These are phyloP conservation scores for Pomacea canaliculata DNA, from an alignment of 2,888 invertebrate species.

Conservation along the genomic window DNA sequence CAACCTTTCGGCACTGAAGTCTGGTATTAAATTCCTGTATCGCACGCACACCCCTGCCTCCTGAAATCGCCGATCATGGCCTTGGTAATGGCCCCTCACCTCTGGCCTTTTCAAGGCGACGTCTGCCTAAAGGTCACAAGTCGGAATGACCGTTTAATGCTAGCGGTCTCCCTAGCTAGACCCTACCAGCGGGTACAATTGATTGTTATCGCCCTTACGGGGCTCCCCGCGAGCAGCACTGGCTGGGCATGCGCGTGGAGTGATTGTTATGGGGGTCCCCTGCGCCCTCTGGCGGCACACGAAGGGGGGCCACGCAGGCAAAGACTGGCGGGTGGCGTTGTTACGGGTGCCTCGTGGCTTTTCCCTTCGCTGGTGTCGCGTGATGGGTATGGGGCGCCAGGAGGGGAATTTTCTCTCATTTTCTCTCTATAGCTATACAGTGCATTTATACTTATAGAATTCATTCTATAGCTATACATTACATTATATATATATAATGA, in stretches of 20 bases:
- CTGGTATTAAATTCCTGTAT: neutral
- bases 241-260: neutral
- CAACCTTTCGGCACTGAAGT: neutral
- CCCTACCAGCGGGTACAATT: neutral
- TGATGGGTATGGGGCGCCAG: no score
- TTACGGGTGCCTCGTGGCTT: no score
- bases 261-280: no score
- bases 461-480: no score
- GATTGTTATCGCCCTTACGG: neutral
- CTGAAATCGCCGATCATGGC: neutral
- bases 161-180: neutral
- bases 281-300: no score
- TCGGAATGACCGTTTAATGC: slow-evolving; percentile 1
- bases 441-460: no score
- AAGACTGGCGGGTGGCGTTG: no score
- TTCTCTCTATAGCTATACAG: no score
- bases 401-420: no score
- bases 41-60: neutral
- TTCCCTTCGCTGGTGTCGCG: no score
- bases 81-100: neutral
- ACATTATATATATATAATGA: no score
- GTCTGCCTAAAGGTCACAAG: slow-evolving; percentile 5
- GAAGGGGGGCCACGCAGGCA: no score
- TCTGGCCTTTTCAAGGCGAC: slow-evolving; percentile 3
- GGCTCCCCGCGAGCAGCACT: neutral